Evolutionary conservation across 2,797 vertebrate species (phyloP), one percentile per base, ranked within the genome.

Genomic region (Fratercula arctica): DNA sequence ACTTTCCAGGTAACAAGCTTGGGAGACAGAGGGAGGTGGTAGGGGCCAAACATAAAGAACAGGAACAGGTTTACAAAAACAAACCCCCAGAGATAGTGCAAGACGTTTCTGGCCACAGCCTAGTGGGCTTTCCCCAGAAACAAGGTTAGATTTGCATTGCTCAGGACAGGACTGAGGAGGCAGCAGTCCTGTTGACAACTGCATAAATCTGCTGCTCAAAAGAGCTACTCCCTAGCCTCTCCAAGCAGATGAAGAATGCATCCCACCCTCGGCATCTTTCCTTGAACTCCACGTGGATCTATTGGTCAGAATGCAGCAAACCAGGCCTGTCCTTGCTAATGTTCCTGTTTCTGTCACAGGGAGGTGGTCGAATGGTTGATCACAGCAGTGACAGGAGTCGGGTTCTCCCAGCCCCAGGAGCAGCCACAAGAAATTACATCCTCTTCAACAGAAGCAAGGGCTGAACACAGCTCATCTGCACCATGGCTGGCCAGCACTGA

Each of bases 301-400:
- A 20, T 39, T 75, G 23, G 12, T 76, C 20, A 76, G 24, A 83
- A 51, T 5, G 14, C 12, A 89, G 76, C n/a, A 89, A 75, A 51
- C 2, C 1, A 54, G 77, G 21, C 41, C 37, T 10, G 8, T 50
- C 10, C 50, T 79, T 3, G 7, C 48, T 93, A 35, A 96, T 24
- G 1, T 56, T 94, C 54, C 35, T 66, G 15, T 95, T 91, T 96
- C 77, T 89, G 19, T 97, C 87, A 31, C 95, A 99, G 99, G 96
- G 98, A 99, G 69, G 97, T 99, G 83, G 98, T 99, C 35, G 97
- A 97, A 82, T 99, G 99, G 99, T 91, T 99, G 93, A 98, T 99
- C 37, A 96, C 95, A 95, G 97, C 98, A 54, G 98, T 99, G 53
- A 96, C 97, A 10, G 97, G 96, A 92, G 20, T 78, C 1, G 79